Evolutionary conservation across 1,140 invertebrate genomes (phyloP), one percentile per base, ranked within the genome.

Genomic region (Drosophila orena): DNA sequence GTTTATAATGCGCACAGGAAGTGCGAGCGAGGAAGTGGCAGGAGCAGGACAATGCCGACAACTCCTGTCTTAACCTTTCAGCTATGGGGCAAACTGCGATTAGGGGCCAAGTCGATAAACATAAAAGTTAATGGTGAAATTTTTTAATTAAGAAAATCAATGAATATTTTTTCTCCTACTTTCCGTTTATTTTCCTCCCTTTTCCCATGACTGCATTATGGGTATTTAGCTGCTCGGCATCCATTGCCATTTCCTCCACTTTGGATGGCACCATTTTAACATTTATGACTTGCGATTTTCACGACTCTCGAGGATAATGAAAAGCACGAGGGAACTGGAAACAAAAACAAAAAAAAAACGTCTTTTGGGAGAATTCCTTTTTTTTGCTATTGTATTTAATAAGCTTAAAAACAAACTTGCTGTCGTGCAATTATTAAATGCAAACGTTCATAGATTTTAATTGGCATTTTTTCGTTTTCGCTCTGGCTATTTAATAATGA

Each of bases 141-240:
- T 86, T 86, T 86, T 86, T 88, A 86, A 86, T 86, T 86, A 86
- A 86, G 83, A 88, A 86, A 86, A 88, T 86, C 83, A 86, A 86
- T 86, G 83, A 86, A 83, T 88, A 81, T 86, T 76, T 88, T 81
- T 56, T 79, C 60, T 71, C 59, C 38, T 37, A 47, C 55, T 68
- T 72, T n/a, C 46, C 40, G 30, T 30, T 34, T 27, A 37, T 35
- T 11, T 5, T 52, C 34, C 14, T 14, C 17, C 34, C 10, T 12
- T 47, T 37, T 37, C 4, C 5, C 17, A 42, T 22, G 50, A 22
- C 7, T 70, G 66, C 66, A 70, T 70, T 70, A 70, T 56, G 66
- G 66, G 8, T 70, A 70, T 71, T 70, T 57, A 35, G 68, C 68
- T 71, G 50, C 35, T 64, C 24, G 34, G 64, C 37, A 56, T 38